Evolutionary conservation across 2,888 invertebrate genomes (phyloP), one percentile per base, ranked within the genome.

Genomic region (Sceliomorpha sp.): DNA sequence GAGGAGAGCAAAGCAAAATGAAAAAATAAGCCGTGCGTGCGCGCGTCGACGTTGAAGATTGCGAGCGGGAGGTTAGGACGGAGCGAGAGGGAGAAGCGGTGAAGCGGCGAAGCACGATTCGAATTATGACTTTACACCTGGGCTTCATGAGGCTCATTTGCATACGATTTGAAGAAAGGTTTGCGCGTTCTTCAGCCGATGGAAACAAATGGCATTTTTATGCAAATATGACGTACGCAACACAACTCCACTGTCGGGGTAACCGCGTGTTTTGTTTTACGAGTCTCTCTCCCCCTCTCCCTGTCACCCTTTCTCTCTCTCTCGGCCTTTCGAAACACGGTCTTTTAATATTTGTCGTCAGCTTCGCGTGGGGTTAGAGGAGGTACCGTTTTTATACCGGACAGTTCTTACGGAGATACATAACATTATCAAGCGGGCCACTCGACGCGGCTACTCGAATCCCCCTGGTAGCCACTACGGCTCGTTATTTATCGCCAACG

Each of bases 131-230:
- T 71, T 76, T 78, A 75, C 78, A 79, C 79, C 81, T 81, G 81
- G 77, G 70, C 72, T 73, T 69, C 58, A 66, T 48, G 62, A 55
- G 53, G 34, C 55, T 78, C 73, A 75, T 83, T 83, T 80, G 75
- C 81, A 83, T 82, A 77, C 70, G 77, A 77, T 82, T 82, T 76
- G 74, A 78, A 73, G 45, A 72, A 79, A 77, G 74, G 74, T 60
- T 56, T 74, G 67, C 72, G 56, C 71, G 72, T 55, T 74, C 66
- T 72, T 66, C 59, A 50, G 66, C 73, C 74, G 73, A 79, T 79
- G 78, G 78, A 78, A 80, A 80, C 73, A 75, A 80, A 75, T 77
- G 74, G 73, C 76, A 80, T 81, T 83, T 82, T 81, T 81, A 83
- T 81, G 82, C 78, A 80, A 83, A 82, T 83, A 58, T 26, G 48